Base-by-base conservation (phyloP, 2,113 vertebrate genomes). In the Myotis brandtii region DNA sequence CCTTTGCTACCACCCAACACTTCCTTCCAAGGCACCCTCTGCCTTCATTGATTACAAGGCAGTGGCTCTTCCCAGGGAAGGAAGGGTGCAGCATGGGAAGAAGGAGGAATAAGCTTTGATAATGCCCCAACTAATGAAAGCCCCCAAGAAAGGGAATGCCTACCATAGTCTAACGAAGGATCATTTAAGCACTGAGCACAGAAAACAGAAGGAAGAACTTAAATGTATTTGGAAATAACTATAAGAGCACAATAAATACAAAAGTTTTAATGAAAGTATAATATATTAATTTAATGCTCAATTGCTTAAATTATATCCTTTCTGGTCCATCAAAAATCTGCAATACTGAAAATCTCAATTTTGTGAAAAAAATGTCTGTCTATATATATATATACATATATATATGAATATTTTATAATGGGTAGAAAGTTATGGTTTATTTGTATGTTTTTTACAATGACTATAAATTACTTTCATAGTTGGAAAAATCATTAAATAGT, bases 401-500 rank as follows among this genome's bases (percentile, higher is more conserved):
- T 10, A 54, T 5, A 64, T 18, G 62, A 75, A 32, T 9, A 1
- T 2, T 62, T 72, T 83, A 83, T 3, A 90, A 54, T 9, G 1
- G 9, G 37, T 40, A 76, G 43, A 95, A 95, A 3, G 25, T 54
- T 86, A 77, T 20, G 9, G 10, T 64, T 90, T 13, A 32, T 70
- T 69, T 93, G 18, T n/a, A 77, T 83, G 83, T 72, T 86, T 30
- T 92, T 56, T 88, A 77, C 4, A 76, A 32, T 72, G 34, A 52
- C 4, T 30, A 62, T 69, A 70, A 27, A 62, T 62, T 70, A 10
- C 25, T 54, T 76, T 77, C 27, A 69, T 34, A 75, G 67, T 23
- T 88, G 8, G 17, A 76, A 89, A 70, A 75, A 54, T 25, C 2
- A 56, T 37, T 11, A 80, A 59, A 40, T 30, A 87, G 3, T 48